Base-by-base conservation (phyloP, 2,888 invertebrate genomes). In the Temnothorax rugatulus region DNA sequence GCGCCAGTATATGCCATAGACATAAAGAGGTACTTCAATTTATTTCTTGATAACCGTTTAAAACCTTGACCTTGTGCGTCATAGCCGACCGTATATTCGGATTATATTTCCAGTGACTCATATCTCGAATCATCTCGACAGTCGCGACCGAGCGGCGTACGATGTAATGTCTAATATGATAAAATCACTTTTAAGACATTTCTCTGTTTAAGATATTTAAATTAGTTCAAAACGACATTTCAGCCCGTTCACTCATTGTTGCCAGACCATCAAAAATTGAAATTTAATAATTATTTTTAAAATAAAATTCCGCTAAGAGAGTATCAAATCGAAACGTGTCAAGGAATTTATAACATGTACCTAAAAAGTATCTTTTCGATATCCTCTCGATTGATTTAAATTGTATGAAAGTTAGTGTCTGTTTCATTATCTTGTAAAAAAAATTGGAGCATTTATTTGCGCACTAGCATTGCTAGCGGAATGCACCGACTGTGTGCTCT, bases 41-140 rank as follows among this genome's bases (percentile, higher is more conserved):
- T 90, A 93, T 92, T 91, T 92, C 89, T 90, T 87, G 92, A 92
- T 93, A 92, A 92, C 89, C 88, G 83, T 84, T 87, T 64, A 90
- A 86, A 73, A 34, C 93, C 93, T 93, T 93, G 93, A 93, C 93
- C 94, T 94, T 93, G 91, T 89, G 87, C 90, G 90, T 90, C 91
- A 87, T 87, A 89, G 82, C 85, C 87, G 84, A 84, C 86, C 68
- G 85, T 88, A 89, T 89, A 89, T 90, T 91, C 90, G 89, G 89
- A 91, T 91, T 92, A 91, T 84, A 81, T 91, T 91, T 89, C 74
- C 88, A 87, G 87, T 93, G 93, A 93, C 84, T 93, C 92, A 93
- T 44, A n/a, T 29, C 57, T 61, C 71, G 86, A 73, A 82, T 82
- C 64, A 63, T 75, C 63, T 59, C 63, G 69, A 68, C 50, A 41